Percentiles rank a stretch among this genome's conserved stretches.
Conservation (phyloP, 1,140 invertebrate genomes). For the Rhagoletis zephyria region DNA sequence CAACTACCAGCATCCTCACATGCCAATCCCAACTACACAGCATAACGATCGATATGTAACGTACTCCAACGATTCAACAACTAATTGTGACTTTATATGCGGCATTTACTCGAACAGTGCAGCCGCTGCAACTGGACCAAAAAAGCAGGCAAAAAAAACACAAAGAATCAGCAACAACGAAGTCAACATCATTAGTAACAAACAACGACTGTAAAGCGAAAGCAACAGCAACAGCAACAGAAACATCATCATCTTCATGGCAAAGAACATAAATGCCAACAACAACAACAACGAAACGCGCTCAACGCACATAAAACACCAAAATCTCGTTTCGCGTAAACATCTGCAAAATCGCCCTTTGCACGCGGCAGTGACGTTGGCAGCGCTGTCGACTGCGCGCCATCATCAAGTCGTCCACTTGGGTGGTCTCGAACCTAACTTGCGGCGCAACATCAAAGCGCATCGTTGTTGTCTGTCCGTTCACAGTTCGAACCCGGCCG, state of each 20-base stretch:
- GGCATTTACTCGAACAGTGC: conserved; percentile 65
- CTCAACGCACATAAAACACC: conserved; percentile 39
- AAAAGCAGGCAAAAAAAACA: background rate
- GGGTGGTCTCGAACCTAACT: conserved; percentile 72
- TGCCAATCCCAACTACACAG: background rate
- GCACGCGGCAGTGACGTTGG: conserved; percentile 22
- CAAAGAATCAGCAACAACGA: conserved; percentile 22
- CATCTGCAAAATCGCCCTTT: conserved; percentile 40
- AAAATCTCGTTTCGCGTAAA: conserved; percentile 35
- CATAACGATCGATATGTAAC: background rate
- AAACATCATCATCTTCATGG: conserved; percentile 49
- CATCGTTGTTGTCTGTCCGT: background rate
- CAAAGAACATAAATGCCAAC: conserved; percentile 13
- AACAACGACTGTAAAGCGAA: background rate
- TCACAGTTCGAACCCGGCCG: conserved; percentile 6
- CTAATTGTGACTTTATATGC: conserved; percentile 72
- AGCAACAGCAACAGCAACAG: conserved; percentile 55
- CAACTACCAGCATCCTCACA: conserved; percentile 60
- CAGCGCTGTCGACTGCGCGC: conserved; percentile 28
- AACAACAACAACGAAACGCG: conserved; percentile 50
- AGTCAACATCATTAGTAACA: conserved; percentile 53
- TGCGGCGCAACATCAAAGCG: conserved; percentile 71
- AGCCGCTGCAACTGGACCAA: background rate
- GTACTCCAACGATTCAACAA: conserved; percentile 65
- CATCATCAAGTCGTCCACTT: conserved; percentile 60